phyloP scores from a whole-genome alignment of 2,888 invertebrate genomes.

The Drosophila dives region DNA sequence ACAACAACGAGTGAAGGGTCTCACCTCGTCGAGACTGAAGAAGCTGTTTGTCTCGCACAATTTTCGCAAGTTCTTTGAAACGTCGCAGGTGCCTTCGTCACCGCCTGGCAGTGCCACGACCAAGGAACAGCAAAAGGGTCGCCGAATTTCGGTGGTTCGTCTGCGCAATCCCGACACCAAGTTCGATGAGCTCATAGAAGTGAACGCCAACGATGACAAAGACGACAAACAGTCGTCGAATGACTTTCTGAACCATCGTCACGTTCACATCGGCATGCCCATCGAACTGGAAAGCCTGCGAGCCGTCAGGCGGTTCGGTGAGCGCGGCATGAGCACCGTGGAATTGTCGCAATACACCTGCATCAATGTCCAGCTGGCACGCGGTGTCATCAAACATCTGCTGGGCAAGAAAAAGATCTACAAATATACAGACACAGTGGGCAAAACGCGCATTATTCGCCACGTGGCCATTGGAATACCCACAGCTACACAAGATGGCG shows the following conservation, averaged over 20 bases:
- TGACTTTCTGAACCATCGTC: slow-evolving; percentile 72
- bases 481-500: slow-evolving; percentile 44
- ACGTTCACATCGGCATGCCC: slow-evolving; percentile 82
- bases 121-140: slow-evolving; percentile 61
- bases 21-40: slow-evolving; percentile 60
- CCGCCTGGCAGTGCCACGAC: not conserved
- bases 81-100: slow-evolving; percentile 70
- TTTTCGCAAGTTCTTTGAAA: slow-evolving; percentile 86
- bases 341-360: slow-evolving; percentile 84
- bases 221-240: slow-evolving; percentile 85
- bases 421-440: slow-evolving; percentile 86
- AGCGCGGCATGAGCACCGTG: slow-evolving; percentile 86
- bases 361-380: slow-evolving; percentile 84
- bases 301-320: slow-evolving; percentile 85
- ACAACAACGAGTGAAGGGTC: slow-evolving; percentile 40
- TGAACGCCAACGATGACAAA: slow-evolving; percentile 78
- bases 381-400: slow-evolving; percentile 85
- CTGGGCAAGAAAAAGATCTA: slow-evolving; percentile 83
- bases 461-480: slow-evolving; percentile 75
- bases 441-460: slow-evolving; percentile 86
- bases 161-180: slow-evolving; percentile 87
- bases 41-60: slow-evolving; percentile 83
- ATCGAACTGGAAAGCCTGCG: slow-evolving; percentile 86
- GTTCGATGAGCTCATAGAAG: slow-evolving; percentile 85
- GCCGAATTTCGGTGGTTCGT: slow-evolving; percentile 86